phyloP scores from a whole-genome alignment of 2,113 vertebrate genomes.

The Engraulis encrasicolus region DNA sequence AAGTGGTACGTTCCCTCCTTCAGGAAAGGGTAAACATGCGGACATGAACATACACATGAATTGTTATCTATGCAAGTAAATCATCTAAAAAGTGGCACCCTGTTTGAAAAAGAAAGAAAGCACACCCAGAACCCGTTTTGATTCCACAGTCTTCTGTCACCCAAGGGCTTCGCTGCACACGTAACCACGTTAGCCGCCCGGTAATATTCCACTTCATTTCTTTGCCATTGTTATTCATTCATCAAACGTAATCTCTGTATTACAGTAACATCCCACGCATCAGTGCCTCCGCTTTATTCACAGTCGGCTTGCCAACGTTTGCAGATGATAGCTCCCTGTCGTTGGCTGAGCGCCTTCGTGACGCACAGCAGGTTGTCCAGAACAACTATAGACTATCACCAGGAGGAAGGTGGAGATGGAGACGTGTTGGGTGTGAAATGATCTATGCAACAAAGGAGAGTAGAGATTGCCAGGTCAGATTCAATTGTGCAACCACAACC shows the following conservation, averaged over 20 bases:
- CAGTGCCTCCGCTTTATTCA: neutral
- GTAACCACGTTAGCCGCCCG: neutral
- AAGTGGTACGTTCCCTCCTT: no score
- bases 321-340: slow-evolving; percentile 16
- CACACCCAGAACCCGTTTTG: neutral
- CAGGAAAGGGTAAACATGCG: no score
- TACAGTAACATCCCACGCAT: neutral
- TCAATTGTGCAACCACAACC: no score
- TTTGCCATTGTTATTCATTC: slow-evolving; percentile 23
- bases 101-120: neutral
- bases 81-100: neutral
- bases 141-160: neutral
- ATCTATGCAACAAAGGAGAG: no score
- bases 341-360: neutral
- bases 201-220: neutral
- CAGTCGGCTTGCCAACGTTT: neutral
- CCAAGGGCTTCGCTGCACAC: neutral
- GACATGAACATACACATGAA: neutral
- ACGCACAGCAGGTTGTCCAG: neutral
- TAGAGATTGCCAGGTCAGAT: no score
- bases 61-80: neutral
- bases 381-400: slow-evolving; percentile 15
- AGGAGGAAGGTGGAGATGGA: no score
- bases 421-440: no score
- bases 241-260: slow-evolving; percentile 17